Evolutionary conservation across 2,888 invertebrate genomes (phyloP).

Genomic region (Malthinus seriepunctatus): DNA sequence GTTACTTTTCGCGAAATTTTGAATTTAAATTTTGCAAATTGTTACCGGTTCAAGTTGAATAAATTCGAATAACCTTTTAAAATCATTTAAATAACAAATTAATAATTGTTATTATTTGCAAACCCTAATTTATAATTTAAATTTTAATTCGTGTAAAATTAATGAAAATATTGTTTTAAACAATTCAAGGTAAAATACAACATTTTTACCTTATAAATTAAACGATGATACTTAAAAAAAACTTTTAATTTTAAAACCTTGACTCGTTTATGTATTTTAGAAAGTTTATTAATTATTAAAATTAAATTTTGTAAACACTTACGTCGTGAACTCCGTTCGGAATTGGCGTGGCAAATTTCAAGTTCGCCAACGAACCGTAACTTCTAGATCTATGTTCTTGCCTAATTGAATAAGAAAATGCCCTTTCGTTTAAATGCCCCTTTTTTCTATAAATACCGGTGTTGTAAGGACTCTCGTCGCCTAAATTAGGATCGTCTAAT

Average conservation of each 20-base stretch:
- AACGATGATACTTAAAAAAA: background rate
- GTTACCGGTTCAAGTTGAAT: too few species aligned
- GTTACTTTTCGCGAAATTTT: too few species aligned
- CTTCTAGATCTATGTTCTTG: constrained; percentile 92
- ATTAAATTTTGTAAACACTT: constrained; percentile 31
- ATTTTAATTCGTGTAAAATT: too few species aligned
- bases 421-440: constrained; percentile 89
- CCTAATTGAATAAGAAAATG: constrained; percentile 91
- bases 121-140: too few species aligned
- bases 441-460: constrained; percentile 89
- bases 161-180: too few species aligned
- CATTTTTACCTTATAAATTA: background rate
- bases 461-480: constrained; percentile 65
- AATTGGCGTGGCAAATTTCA: constrained; percentile 82
- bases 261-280: too few species aligned
- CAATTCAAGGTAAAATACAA: too few species aligned
- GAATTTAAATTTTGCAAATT: too few species aligned
- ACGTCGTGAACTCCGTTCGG: constrained; percentile 54
- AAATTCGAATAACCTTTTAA: too few species aligned
- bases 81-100: too few species aligned
- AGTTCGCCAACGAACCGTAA: constrained; percentile 88
- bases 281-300: background rate
- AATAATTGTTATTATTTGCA: too few species aligned
- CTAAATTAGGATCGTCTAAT: constrained; percentile 58
- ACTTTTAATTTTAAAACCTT: too few species aligned